Base-by-base conservation (phyloP, 2,888 invertebrate species). In the Prostheceraeus crozeri region DNA sequence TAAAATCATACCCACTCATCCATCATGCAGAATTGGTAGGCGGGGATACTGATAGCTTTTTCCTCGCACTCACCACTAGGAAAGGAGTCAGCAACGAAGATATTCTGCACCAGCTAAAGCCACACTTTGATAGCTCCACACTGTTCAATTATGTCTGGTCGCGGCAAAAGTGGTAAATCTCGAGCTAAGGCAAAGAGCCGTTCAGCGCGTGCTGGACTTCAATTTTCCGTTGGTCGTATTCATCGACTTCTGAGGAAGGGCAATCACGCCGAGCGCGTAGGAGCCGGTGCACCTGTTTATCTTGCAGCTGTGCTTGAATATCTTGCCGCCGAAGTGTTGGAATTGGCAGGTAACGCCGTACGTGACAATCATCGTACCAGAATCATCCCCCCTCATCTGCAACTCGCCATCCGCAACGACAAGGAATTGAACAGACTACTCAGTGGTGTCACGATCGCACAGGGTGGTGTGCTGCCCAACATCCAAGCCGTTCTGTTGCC, bases 171-270 rank as follows among this genome's bases (percentile, higher is more conserved):
- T 27, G 48, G 48, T 6, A 46, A 46, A 46, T 27, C 21, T 3
- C 48, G 48, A 46, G 28, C 48, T 3, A 46, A 46, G 23, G 48
- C 48, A n/a, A 46, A 46, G 16, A 46, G 25, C 11, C 19, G 48
- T n/a, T 27, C 27, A 27, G 23, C 48, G 4, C 10, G 48, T n/a
- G 48, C 48, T n/a, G 48, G 48, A n/a, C 16, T 46, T n/a, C 48
- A 46, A 28, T 46, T 46, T 16, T n/a, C 48, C 10, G 48, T 46
- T 8, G 48, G 48, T 46, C 48, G 48, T 46, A 46, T 46, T 11
- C 48, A 46, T 23, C 48, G 48, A 3, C 23, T 27, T 27, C n/a
- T 46, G 23, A 23, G 48, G 3, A 46, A 46, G 23, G 48, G 48
- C 4, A 46, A 46, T 14, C 28, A 46, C 16, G 48, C 48, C 19